Evolutionary conservation across 2,113 vertebrate species (phyloP).

Genomic region (Zosterops borbonicus): DNA sequence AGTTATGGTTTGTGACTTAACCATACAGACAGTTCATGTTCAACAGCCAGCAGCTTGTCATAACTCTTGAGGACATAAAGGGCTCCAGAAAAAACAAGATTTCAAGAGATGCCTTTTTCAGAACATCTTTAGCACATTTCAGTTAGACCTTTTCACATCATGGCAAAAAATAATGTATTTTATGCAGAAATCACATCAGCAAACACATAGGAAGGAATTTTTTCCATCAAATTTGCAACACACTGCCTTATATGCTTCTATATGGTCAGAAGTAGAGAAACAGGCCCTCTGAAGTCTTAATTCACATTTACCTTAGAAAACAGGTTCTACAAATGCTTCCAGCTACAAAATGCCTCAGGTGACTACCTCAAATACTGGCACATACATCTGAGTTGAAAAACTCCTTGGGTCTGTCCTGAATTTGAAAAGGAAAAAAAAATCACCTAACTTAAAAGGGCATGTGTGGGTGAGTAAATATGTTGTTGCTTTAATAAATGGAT

Average conservation of each 20-base stretch:
- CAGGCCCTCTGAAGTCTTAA: not conserved
- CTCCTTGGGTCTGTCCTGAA: not conserved
- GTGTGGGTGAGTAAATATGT: not conserved
- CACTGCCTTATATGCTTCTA: not conserved
- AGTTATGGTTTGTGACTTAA: conserved; percentile 19
- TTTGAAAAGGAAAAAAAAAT: not conserved
- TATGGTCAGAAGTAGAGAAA: not conserved
- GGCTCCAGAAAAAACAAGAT: conserved; percentile 10
- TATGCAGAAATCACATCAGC: not conserved
- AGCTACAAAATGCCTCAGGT: not conserved
- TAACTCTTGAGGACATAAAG: not conserved
- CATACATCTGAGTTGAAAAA: not conserved
- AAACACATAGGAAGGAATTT: not conserved
- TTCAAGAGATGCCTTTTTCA: not conserved
- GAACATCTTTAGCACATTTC: not conserved
- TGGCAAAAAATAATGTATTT: not conserved
- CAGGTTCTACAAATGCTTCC: not conserved
- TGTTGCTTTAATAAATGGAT: not conserved
- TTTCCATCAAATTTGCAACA: not conserved
- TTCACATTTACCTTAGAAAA: not conserved
- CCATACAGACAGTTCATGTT: not conserved
- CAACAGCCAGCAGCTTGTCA: conserved; percentile 3
- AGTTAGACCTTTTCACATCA: not conserved
- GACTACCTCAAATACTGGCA: not conserved
- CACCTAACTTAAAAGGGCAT: not conserved